Percentiles rank a stretch among this genome's conserved stretches.
phyloP scores from a whole-genome alignment of 2,888 invertebrate species.

The Conus canariensis region DNA sequence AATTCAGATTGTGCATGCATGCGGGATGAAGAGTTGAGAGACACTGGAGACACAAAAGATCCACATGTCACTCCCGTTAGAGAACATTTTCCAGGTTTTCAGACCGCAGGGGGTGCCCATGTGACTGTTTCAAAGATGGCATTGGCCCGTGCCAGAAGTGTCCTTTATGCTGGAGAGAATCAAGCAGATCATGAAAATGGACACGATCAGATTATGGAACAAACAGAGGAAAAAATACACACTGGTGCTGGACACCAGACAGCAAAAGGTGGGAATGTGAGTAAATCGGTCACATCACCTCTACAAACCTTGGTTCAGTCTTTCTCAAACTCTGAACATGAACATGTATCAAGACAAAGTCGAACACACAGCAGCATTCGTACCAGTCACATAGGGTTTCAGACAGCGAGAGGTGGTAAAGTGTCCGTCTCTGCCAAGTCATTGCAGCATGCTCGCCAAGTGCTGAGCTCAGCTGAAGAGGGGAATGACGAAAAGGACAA shows the following conservation, averaged over 20 bases:
- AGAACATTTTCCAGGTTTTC: conserved; percentile 24
- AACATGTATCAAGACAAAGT: neutral
- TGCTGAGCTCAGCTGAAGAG: conserved; percentile 16
- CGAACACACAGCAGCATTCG: no score
- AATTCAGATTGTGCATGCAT: neutral
- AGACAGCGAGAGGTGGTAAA: conserved; percentile 34
- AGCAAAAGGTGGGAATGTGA: neutral
- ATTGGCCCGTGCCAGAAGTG: neutral
- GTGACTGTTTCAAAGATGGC: conserved; percentile 23
- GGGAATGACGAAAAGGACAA: neutral
- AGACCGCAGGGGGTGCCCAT: conserved; percentile 25
- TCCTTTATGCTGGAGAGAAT: conserved; percentile 9
- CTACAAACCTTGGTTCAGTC: neutral
- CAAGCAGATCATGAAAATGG: neutral
- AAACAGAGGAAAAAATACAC: neutral
- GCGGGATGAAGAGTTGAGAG: neutral
- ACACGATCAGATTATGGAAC: neutral
- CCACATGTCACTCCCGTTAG: neutral
- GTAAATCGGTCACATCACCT: neutral
- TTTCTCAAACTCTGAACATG: neutral
- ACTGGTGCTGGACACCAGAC: neutral
- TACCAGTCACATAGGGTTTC: conserved; percentile 14
- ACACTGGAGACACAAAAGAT: neutral
- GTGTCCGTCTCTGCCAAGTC: conserved; percentile 11
- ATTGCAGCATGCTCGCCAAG: conserved; percentile 18